phyloP scores from a whole-genome alignment of 2,888 invertebrate species.

The Xylota sylvarum region DNA sequence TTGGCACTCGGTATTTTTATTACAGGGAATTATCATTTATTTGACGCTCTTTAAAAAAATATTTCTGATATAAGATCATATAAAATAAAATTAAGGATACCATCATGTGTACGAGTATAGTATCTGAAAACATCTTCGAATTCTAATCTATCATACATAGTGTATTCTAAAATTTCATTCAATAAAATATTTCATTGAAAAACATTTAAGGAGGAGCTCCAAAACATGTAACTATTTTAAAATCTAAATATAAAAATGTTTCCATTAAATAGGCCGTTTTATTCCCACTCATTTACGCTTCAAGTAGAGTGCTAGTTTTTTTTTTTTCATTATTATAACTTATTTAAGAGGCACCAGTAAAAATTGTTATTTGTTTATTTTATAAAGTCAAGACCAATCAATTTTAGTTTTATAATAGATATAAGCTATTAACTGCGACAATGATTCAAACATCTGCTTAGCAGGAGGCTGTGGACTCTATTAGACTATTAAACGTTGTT shows the following conservation, averaged over 20 bases:
- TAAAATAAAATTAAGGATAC: too few species aligned
- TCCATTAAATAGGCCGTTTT: neutral
- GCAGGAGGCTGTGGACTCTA: neutral
- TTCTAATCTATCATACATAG: too few species aligned
- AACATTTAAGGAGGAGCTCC: too few species aligned
- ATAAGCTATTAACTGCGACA: neutral
- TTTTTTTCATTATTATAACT: neutral
- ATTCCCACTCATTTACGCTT: neutral
- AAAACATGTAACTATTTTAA: too few species aligned
- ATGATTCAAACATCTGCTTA: neutral
- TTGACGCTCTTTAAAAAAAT: neutral
- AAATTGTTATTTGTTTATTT: neutral
- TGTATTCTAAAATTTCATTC: too few species aligned
- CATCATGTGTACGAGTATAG: too few species aligned
- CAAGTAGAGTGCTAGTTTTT: neutral
- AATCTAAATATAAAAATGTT: neutral
- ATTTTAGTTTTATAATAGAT: neutral
- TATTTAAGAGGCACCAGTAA: neutral
- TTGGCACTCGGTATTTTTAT: neutral
- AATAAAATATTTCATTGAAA: too few species aligned
- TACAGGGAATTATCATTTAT: neutral
- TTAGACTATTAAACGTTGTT: neutral
- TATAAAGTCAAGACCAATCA: neutral
- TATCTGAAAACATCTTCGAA: too few species aligned
- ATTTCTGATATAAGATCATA: neutral